Conservation (phyloP, 1,140 invertebrate genomes). For the Paraescarpia echinospica region DNA sequence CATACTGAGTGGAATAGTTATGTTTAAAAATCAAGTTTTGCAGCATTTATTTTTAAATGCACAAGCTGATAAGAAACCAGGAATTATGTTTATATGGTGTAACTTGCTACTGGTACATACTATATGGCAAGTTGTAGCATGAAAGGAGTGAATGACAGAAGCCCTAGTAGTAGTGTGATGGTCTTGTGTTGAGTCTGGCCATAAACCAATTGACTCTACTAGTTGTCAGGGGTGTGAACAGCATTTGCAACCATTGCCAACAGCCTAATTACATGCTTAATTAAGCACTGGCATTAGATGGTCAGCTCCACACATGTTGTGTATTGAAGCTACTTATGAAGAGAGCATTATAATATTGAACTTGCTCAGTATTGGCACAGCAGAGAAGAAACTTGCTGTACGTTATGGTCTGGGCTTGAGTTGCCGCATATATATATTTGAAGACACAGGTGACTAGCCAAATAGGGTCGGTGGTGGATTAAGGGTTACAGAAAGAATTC, state of each 20-base stretch:
- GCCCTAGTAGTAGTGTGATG: neutral
- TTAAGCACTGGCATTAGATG: neutral
- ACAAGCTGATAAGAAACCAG: too few species aligned
- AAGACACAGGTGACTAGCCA: neutral
- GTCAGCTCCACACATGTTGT: neutral
- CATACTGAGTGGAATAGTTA: too few species aligned
- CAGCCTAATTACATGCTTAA: slow-evolving; percentile 4
- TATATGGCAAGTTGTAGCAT: too few species aligned
- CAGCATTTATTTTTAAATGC: too few species aligned
- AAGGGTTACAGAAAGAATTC: neutral
- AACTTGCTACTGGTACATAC: too few species aligned
- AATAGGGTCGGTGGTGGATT: neutral
- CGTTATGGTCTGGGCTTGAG: too few species aligned
- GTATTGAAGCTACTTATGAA: neutral
- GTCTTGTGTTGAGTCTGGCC: neutral
- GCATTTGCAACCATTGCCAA: neutral
- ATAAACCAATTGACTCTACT: neutral
- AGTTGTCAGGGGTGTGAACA: neutral
- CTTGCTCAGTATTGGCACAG: neutral
- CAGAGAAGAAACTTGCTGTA: too few species aligned
- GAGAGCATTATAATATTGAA: neutral
- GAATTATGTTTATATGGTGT: too few species aligned
- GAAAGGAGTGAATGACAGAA: too few species aligned
- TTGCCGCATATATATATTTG: too few species aligned
- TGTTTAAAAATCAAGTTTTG: too few species aligned